Percentiles rank a stretch among this genome's conserved stretches.
These are phyloP conservation scores for Anoura caudifer DNA, from an alignment of 2,113 vertebrate genomes.

Conservation along the genomic window DNA sequence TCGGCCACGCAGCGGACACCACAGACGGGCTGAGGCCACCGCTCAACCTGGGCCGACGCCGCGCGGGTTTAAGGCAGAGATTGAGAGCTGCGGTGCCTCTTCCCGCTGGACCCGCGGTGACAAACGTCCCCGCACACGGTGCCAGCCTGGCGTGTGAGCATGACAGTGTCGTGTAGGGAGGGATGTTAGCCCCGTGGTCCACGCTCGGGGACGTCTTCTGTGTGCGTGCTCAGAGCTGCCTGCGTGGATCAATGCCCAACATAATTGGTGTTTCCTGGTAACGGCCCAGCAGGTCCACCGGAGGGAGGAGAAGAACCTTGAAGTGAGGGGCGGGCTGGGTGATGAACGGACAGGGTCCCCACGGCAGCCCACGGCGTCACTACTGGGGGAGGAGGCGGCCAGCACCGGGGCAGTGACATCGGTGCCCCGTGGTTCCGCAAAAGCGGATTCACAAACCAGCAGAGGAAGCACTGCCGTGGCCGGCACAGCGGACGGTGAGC, in stretches of 20 bases:
- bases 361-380: too few species aligned
- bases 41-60: too few species aligned
- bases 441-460: neutral
- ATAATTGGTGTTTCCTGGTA: fast-evolving
- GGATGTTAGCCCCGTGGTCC: neutral
- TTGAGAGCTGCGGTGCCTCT: too few species aligned
- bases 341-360: neutral
- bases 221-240: neutral
- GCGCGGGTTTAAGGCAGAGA: too few species aligned
- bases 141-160: too few species aligned
- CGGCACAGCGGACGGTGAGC: fast-evolving
- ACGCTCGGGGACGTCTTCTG: neutral
- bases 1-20: too few species aligned
- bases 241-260: neutral
- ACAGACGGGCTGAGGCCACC: too few species aligned
- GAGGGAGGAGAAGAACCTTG: neutral
- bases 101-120: too few species aligned
- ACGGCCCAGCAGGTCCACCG: neutral
- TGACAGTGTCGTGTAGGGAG: too few species aligned
- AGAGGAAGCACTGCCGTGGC: neutral
- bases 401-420: too few species aligned
- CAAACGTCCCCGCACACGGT: too few species aligned
- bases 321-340: neutral
- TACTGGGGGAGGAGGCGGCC: too few species aligned
- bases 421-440: neutral